Conservation (phyloP, 2,888 invertebrate species). For the Galerucella nymphaeae region DNA sequence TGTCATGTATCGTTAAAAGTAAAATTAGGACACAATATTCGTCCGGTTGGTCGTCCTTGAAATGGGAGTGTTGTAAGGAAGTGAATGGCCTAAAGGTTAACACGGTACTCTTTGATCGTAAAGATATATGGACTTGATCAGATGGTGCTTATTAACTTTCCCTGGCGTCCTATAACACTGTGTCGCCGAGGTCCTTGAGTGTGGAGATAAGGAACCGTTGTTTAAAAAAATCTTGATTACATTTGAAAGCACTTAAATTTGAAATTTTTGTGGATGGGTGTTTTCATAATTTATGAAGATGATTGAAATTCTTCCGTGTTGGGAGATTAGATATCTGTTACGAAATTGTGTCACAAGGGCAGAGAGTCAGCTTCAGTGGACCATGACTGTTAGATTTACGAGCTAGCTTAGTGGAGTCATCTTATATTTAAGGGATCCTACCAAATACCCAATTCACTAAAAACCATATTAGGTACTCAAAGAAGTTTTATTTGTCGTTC, state of each 20-base stretch:
- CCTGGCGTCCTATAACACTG: conserved; percentile 11
- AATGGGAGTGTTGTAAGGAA: conserved; percentile 28
- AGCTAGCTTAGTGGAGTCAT: too few relatives aligned
- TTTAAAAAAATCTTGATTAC: conserved; percentile 1
- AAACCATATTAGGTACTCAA: too few relatives aligned
- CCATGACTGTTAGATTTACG: too few relatives aligned
- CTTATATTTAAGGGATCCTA: too few relatives aligned
- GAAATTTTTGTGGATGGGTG: neutral
- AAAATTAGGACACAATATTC: conserved; percentile 23
- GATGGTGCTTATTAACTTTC: conserved; percentile 27
- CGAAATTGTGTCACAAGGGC: too few relatives aligned
- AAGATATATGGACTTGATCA: conserved; percentile 21
- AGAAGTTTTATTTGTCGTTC: too few relatives aligned
- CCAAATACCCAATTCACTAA: too few relatives aligned
- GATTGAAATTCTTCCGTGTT: neutral
- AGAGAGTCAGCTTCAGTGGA: too few relatives aligned
- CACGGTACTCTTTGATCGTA: conserved; percentile 29
- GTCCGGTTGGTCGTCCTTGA: conserved; percentile 25
- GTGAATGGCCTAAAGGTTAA: conserved; percentile 33
- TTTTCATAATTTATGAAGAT: neutral
- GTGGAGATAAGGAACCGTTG: conserved; percentile 12
- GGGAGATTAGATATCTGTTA: neutral
- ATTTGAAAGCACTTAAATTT: conserved; percentile 11
- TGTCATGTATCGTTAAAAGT: conserved; percentile 22
- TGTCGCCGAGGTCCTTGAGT: conserved; percentile 4